These are phyloP conservation scores for Podocnemis expansa DNA, from an alignment of 2,113 vertebrate genomes.

Conservation along the genomic window DNA sequence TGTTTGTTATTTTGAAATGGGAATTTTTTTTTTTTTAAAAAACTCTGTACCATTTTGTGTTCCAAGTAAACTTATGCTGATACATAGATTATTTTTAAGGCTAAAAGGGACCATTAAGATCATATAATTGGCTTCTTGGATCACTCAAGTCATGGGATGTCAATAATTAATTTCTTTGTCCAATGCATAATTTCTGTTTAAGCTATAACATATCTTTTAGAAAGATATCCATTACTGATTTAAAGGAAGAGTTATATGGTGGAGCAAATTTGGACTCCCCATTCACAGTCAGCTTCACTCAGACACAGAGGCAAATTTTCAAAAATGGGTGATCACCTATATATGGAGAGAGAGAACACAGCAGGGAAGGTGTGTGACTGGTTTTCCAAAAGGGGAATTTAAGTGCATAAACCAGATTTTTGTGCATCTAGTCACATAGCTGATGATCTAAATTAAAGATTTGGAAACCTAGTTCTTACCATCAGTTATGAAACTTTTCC, in stretches of 20 bases:
- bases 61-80: neutral
- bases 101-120: neutral
- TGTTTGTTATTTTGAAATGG: constrained; percentile 5
- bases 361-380: neutral
- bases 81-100: rapidly evolving
- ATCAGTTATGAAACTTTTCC: neutral
- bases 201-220: neutral
- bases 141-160: neutral
- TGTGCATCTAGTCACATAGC: neutral
- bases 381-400: neutral
- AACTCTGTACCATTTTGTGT: neutral
- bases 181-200: neutral
- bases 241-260: neutral
- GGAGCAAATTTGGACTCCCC: neutral
- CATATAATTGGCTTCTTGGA: neutral
- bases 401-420: neutral
- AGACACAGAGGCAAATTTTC: neutral
- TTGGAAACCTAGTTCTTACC: constrained; percentile 5
- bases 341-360: neutral
- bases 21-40: constrained; percentile 42
- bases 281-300: rapidly evolving
- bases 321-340: neutral
- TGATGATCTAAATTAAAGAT: neutral
- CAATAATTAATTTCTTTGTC: neutral
- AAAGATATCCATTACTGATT: neutral